Evolutionary conservation across 1,140 invertebrate species (phyloP), one percentile per base, ranked within the genome.

Genomic region (Epicauta chinensis): DNA sequence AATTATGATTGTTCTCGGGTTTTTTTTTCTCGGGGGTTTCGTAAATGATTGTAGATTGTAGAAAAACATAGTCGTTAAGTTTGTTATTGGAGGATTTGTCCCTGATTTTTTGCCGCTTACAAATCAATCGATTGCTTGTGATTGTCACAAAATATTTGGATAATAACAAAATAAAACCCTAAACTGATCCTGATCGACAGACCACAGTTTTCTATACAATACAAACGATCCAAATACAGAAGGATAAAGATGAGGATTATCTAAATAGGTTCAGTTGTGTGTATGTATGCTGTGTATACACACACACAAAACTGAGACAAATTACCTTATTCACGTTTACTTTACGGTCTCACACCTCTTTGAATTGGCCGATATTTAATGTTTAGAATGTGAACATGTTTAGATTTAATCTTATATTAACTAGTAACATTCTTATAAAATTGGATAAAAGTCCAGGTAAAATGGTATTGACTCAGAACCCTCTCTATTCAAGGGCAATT

Each of bases 401-500:
- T 29, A 23, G 23, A 23, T 23, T 23, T 23, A 2, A 37, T 43
- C 2, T 29, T 15, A 17, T 1, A 6, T 2, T 10, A 16, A 16
- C 12, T 4, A n/a, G 16, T 51, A 36, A 51, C 41, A 50, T 14
- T 41, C 47, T 40, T 16, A 34, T 31, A n/a, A 23, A n/a, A 23
- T 23, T 23, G 23, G 23, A 23, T 23, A 23, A 23, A 23, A 23
- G 23, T 23, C 1, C 23, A 23, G 23, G 23, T 23, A 23, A 5
- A 23, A 23, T 7, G 1, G 23, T 39, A 42, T 36, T 51, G 39
- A 42, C 41, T 29, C 23, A 23, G 23, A 23, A 23, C 23, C 23
- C 23, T 34, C 7, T 42, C 52, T 48, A 47, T 54, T 54, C 52
- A 54, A 44, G n/a, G 45, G 52, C 52, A 54, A 54, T 54, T 54